Evolutionary conservation across 2,113 vertebrate species (phyloP).

Genomic region (Pelmatolapia mariae): DNA sequence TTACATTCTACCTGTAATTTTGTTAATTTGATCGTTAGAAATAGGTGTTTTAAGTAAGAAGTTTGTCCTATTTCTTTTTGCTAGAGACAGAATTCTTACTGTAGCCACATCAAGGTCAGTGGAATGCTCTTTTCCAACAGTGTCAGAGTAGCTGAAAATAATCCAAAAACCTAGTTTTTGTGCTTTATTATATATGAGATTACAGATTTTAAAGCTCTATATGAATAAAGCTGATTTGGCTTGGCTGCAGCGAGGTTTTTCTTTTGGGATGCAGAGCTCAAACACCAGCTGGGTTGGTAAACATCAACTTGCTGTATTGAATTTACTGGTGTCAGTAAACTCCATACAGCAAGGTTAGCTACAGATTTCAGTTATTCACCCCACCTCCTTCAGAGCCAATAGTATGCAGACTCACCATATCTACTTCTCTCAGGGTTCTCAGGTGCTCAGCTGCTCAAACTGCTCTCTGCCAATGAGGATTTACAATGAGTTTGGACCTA

Average conservation of each 20-base stretch:
- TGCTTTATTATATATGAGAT: neutral
- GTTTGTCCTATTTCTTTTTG: neutral
- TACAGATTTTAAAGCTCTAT: neutral
- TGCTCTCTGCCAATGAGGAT: neutral
- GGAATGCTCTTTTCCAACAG: neutral
- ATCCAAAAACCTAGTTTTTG: neutral
- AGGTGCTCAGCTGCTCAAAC: neutral
- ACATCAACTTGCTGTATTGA: neutral
- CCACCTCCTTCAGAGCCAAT: neutral
- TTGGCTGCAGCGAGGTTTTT: neutral
- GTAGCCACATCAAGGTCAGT: neutral
- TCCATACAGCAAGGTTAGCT: neutral
- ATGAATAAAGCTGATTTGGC: neutral
- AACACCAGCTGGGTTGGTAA: neutral
- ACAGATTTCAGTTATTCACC: neutral
- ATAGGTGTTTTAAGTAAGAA: neutral
- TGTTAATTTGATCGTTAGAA: neutral
- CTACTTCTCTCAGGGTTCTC: neutral
- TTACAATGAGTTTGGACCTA: neutral
- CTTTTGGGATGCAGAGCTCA: neutral
- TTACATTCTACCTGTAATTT: neutral
- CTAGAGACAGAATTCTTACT: neutral
- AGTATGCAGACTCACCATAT: neutral
- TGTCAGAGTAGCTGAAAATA: neutral
- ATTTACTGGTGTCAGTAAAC: neutral